A percentile compares a stretch with the other conserved stretches of the same genome.
Evolutionary conservation across 2,113 vertebrate genomes (phyloP).

Genomic region (Notiomystis cincta): DNA sequence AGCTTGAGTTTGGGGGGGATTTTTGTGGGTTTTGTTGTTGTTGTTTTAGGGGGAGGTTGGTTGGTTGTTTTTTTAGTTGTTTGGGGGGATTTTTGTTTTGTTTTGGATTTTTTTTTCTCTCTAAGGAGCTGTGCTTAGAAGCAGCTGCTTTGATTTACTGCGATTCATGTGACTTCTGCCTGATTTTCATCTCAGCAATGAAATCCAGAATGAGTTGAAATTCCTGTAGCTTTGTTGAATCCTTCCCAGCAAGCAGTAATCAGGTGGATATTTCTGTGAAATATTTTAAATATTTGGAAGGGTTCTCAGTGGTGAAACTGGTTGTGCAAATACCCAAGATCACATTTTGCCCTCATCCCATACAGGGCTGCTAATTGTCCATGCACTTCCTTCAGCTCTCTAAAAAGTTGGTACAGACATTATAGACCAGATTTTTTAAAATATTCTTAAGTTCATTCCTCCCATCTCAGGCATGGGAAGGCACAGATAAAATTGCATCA

Average conservation of each 20-base stretch:
- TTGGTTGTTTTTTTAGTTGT: no score
- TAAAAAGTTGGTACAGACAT: background rate
- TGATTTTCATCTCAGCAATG: background rate
- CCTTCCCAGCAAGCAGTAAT: background rate
- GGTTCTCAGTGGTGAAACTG: background rate
- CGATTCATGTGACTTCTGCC: background rate
- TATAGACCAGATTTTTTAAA: background rate
- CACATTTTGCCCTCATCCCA: accelerated
- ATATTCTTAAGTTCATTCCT: background rate
- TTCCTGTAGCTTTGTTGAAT: constrained; percentile 7
- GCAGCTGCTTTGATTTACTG: constrained; percentile 45
- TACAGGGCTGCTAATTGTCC: background rate
- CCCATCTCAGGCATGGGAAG: background rate
- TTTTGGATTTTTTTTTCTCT: background rate
- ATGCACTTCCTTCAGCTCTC: background rate
- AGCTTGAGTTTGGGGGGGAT: background rate
- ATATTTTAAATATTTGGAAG: background rate
- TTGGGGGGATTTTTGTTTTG: background rate
- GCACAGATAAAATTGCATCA: background rate
- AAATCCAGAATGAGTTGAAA: constrained; percentile 32
- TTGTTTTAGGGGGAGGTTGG: no score
- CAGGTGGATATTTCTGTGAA: constrained; percentile 7
- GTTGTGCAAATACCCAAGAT: background rate
- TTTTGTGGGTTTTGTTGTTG: background rate
- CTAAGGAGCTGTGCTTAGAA: background rate